Percentiles rank a stretch among this genome's conserved stretches.
phyloP scores from a whole-genome alignment of 2,113 vertebrate genomes.

The Psettodes erumei region DNA sequence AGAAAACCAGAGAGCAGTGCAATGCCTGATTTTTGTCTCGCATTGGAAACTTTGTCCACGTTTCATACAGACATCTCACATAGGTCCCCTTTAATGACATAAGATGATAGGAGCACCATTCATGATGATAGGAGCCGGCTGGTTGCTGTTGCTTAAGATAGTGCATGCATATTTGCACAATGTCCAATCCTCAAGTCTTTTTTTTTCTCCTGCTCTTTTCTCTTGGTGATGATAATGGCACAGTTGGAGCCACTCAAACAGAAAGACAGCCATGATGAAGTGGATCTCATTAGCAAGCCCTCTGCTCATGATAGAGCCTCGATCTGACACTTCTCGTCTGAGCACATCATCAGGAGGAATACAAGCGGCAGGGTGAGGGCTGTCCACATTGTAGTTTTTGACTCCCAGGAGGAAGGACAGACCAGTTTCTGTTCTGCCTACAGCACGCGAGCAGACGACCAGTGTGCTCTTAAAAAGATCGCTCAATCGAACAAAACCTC shows the following conservation, averaged over 20 bases:
- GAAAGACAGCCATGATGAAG: constrained; percentile 46
- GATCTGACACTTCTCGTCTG: constrained; percentile 7
- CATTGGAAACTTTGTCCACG: too few relatives aligned
- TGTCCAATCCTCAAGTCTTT: constrained; percentile 30
- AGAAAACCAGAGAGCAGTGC: too few relatives aligned
- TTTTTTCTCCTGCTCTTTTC: neutral
- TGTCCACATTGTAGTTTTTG: neutral
- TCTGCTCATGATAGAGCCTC: constrained; percentile 20
- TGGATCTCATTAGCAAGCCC: constrained; percentile 46
- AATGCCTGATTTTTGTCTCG: too few relatives aligned
- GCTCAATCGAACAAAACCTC: neutral
- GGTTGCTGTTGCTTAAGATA: neutral
- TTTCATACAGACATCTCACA: too few relatives aligned
- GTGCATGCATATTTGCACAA: neutral
- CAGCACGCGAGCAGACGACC: neutral
- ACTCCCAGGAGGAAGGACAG: neutral
- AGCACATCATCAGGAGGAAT: constrained; percentile 12
- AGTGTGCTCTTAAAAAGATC: neutral
- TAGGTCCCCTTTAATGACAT: too few relatives aligned
- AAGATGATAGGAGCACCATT: too few relatives aligned
- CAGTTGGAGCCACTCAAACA: constrained; percentile 43
- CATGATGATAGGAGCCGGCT: neutral
- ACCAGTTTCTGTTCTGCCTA: neutral
- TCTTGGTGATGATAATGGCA: constrained; percentile 26
- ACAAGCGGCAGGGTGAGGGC: neutral